Percentiles rank a stretch among this genome's conserved stretches.
Conservation (phyloP, 2,888 invertebrate species). For the Tetragonula carbonaria region DNA sequence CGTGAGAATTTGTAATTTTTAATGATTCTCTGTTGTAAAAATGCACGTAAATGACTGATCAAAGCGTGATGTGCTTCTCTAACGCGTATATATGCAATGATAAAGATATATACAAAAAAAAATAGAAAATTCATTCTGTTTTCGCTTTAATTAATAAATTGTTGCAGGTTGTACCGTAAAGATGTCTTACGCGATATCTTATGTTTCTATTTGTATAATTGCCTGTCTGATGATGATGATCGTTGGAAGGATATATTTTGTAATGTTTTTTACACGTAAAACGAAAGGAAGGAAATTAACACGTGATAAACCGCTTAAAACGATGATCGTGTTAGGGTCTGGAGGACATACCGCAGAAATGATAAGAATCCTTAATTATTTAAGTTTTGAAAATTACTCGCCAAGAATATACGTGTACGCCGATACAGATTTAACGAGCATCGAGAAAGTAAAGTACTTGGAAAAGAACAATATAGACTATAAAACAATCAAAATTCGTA, state of each 20-base stretch:
- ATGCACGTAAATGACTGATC: neutral
- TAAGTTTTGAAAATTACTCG: slow-evolving; percentile 88
- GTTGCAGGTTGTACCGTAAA: slow-evolving; percentile 46
- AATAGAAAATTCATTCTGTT: neutral
- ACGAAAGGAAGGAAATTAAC: slow-evolving; percentile 26
- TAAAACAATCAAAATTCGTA: slow-evolving; percentile 88
- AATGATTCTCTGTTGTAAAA: neutral
- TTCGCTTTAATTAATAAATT: slow-evolving; percentile 13
- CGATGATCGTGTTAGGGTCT: slow-evolving; percentile 89
- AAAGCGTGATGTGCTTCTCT: neutral
- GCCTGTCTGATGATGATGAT: slow-evolving; percentile 28
- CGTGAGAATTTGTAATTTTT: too few species aligned
- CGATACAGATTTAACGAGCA: slow-evolving; percentile 91
- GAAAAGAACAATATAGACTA: slow-evolving; percentile 84
- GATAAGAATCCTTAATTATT: slow-evolving; percentile 88
- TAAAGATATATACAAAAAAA: too few species aligned
- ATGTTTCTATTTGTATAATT: slow-evolving; percentile 28
- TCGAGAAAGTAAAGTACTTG: slow-evolving; percentile 87
- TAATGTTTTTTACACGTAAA: slow-evolving; percentile 64
- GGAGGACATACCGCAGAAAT: slow-evolving; percentile 99
- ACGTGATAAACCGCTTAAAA: slow-evolving; percentile 74
- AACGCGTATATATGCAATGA: too few species aligned
- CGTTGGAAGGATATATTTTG: slow-evolving; percentile 67
- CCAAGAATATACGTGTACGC: slow-evolving; percentile 93
- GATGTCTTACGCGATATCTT: slow-evolving; percentile 35